Percentiles rank a stretch among this genome's conserved stretches.
These are phyloP conservation scores for Coranthus polyacanthus DNA, from an alignment of 2,797 vertebrate species.

Conservation along the genomic window DNA sequence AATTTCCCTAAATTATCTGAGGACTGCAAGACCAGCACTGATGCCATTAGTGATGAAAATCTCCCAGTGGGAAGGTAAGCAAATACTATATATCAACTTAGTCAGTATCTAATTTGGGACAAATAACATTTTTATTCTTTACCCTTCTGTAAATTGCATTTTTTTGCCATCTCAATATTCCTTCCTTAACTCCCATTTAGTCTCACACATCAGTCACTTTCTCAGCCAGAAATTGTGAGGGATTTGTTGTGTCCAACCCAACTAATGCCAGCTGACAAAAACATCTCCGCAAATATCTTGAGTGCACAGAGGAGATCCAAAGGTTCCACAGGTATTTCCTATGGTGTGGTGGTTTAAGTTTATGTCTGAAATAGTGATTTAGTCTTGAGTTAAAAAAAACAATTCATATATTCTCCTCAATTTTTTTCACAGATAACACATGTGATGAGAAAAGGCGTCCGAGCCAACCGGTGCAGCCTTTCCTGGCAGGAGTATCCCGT, in stretches of 20 bases:
- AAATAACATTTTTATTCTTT: rapidly evolving
- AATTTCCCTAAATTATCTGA: constrained; percentile 38
- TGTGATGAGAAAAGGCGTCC: constrained; percentile 14
- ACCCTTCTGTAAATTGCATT: background rate
- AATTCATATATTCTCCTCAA: background rate
- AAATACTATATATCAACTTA: background rate
- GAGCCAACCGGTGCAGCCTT: background rate
- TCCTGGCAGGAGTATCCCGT: background rate
- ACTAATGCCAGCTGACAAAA: background rate
- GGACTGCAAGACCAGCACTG: background rate
- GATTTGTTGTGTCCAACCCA: constrained; percentile 3
- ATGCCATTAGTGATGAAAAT: constrained; percentile 4
- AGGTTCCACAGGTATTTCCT: background rate
- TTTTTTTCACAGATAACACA: constrained; percentile 36
- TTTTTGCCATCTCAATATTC: background rate
- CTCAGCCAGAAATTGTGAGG: constrained; percentile 11
- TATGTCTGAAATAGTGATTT: background rate
- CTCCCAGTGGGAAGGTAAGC: constrained; percentile 47
- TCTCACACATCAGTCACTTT: background rate
- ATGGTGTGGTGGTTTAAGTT: too few relatives aligned
- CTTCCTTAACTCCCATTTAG: constrained; percentile 16
- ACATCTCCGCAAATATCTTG: background rate
- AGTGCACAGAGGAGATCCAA: background rate
- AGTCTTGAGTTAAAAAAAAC: background rate
- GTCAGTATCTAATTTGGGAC: too few relatives aligned